These are phyloP conservation scores for Brachypteracias leptosomus DNA, from an alignment of 2,113 vertebrate genomes.

Conservation along the genomic window DNA sequence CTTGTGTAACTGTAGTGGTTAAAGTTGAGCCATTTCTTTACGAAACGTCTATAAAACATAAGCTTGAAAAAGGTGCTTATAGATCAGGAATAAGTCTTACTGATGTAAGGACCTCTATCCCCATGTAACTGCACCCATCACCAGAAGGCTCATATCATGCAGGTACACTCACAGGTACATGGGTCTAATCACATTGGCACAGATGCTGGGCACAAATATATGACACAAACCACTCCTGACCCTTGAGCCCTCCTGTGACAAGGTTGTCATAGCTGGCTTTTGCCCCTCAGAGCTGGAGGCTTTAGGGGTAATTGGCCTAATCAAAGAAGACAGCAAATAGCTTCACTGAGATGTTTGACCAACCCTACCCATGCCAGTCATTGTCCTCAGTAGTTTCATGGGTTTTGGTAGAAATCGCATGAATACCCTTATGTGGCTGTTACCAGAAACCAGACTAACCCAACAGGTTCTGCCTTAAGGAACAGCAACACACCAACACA, in stretches of 20 bases:
- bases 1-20: not conserved
- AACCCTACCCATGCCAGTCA: not conserved
- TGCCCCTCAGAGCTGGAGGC: not conserved
- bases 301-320: not conserved
- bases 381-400: not conserved
- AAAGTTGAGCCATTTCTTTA: not conserved
- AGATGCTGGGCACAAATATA: accelerated
- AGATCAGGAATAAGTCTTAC: not conserved
- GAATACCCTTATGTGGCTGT: not conserved
- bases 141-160: not conserved
- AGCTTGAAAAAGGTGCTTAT: not conserved
- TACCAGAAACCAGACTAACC: not conserved
- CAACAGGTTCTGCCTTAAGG: not conserved
- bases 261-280: not conserved
- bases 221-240: not conserved
- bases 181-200: accelerated
- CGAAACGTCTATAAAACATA: not conserved
- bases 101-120: not conserved
- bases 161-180: accelerated
- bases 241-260: not conserved
- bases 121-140: not conserved
- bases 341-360: not conserved
- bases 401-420: not conserved
- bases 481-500: not conserved
- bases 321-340: not conserved